Evolutionary conservation across 2,888 invertebrate species (phyloP).

Genomic region (Ormyrus nitidulus): DNA sequence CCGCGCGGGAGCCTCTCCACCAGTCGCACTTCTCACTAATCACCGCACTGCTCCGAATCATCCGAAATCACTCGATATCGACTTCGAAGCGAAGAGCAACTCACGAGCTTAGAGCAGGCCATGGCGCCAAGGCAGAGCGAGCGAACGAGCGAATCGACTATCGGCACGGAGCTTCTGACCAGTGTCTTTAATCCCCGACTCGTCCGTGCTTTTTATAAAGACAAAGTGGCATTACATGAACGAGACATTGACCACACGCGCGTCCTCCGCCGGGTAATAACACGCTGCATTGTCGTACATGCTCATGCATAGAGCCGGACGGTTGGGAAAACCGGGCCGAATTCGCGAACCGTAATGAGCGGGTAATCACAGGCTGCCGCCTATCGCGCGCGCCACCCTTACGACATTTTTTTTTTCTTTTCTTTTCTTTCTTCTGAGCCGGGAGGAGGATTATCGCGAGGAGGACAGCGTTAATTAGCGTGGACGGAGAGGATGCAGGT

Average conservation of each 20-base stretch:
- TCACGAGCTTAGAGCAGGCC: slow-evolving; percentile 68
- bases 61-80: neutral
- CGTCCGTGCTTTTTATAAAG: slow-evolving; percentile 47
- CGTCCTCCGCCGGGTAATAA: slow-evolving; percentile 45
- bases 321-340: slow-evolving; percentile 28
- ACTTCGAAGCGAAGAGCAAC: slow-evolving; percentile 44
- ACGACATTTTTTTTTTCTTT: slow-evolving; percentile 11
- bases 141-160: neutral
- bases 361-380: slow-evolving; percentile 24
- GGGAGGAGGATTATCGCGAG: too few relatives aligned
- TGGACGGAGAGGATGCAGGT: too few relatives aligned
- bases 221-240: neutral
- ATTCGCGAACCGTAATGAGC: slow-evolving; percentile 4
- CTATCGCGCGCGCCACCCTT: slow-evolving; percentile 16
- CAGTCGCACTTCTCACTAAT: too few relatives aligned
- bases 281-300: slow-evolving; percentile 29
- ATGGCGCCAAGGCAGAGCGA: slow-evolving; percentile 59
- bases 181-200: neutral
- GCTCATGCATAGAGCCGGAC: slow-evolving; percentile 31
- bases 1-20: too few relatives aligned
- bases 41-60: too few relatives aligned
- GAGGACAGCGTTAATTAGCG: too few relatives aligned
- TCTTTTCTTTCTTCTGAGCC: neutral
- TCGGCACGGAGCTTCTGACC: neutral
- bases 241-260: neutral